Conservation (phyloP, 2,797 vertebrate species). For the Melanotaenia nigrans region DNA sequence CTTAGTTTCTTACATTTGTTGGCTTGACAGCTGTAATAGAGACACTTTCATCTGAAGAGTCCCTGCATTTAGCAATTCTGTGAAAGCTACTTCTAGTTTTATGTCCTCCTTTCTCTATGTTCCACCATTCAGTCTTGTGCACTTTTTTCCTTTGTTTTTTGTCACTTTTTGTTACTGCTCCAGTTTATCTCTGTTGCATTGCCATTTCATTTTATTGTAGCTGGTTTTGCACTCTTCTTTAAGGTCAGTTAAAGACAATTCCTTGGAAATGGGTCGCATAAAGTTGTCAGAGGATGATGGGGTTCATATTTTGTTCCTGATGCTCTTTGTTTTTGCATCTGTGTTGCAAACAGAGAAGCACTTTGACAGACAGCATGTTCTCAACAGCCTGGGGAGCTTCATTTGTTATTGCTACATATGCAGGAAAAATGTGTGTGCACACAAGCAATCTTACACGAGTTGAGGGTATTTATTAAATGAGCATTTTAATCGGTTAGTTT, state of each 20-base stretch:
- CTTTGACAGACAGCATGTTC: neutral
- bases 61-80: neutral
- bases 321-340: neutral
- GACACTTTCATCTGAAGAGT: neutral
- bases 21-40: neutral
- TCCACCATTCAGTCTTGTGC: neutral
- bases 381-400: neutral
- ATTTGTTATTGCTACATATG: too few relatives aligned
- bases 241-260: neutral
- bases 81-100: neutral
- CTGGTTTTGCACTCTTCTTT: neutral
- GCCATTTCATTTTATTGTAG: neutral
- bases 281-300: neutral
- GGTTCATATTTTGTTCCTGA: neutral
- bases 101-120: neutral
- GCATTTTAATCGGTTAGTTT: neutral
- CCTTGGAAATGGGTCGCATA: neutral
- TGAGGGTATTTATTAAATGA: neutral
- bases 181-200: neutral
- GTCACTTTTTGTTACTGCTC: neutral
- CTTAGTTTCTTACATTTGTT: neutral
- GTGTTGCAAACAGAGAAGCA: neutral
- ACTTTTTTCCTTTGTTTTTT: neutral
- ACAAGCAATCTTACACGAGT: neutral
- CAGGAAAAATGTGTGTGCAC: neutral